Evolutionary conservation across 2,113 vertebrate species (phyloP).

Genomic region (Anguilla japonica): DNA sequence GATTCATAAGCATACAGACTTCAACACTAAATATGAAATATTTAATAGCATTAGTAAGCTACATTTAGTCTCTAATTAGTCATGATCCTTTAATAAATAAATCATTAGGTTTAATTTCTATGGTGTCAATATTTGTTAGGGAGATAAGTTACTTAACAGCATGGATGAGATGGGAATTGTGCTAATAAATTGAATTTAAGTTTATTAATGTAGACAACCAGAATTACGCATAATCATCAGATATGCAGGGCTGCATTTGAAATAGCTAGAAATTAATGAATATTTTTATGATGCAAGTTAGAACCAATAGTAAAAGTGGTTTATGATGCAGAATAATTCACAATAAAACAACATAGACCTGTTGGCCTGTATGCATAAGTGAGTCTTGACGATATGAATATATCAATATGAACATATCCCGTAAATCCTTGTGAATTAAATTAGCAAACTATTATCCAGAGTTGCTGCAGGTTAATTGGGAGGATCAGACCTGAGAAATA

Average conservation of each 20-base stretch:
- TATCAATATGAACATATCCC: background rate
- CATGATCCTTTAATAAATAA: constrained; percentile 23
- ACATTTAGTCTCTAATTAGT: constrained; percentile 10
- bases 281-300: background rate
- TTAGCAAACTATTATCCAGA: background rate
- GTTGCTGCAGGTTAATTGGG: background rate
- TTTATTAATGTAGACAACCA: constrained; percentile 9
- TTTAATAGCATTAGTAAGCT: background rate
- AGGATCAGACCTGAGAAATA: background rate
- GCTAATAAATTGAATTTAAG: background rate
- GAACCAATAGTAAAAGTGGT: background rate
- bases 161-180: background rate
- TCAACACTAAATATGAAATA: constrained; percentile 18
- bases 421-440: background rate
- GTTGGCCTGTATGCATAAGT: background rate
- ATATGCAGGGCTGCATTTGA: background rate
- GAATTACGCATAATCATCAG: constrained; percentile 1
- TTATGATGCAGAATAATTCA: constrained; percentile 19
- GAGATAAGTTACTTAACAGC: constrained; percentile 18
- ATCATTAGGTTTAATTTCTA: constrained; percentile 16
- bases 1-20: background rate
- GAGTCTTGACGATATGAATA: background rate
- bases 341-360: background rate
- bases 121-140: constrained; percentile 22
- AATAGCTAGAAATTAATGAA: constrained; percentile 15